phyloP scores from a whole-genome alignment of 2,888 invertebrate species.

The Coleophora flavipennella region DNA sequence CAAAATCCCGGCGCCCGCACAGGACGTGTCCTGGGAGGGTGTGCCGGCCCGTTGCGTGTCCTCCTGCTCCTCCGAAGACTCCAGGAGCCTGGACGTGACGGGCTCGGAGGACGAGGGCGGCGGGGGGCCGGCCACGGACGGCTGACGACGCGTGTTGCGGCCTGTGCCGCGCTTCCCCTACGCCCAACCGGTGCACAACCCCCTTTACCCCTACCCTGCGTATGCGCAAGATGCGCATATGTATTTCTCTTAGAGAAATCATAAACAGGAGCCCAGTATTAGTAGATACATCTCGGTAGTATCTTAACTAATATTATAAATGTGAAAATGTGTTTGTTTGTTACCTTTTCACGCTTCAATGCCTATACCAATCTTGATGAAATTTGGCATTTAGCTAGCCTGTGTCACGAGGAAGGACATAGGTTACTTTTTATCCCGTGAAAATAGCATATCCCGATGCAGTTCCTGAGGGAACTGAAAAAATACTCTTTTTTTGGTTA shows the following conservation, averaged over 20 bases:
- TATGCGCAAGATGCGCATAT: constrained; percentile 47
- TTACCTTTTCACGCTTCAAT: too few relatives aligned
- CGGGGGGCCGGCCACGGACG: constrained; percentile 37
- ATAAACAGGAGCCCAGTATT: neutral
- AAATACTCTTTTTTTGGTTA: too few relatives aligned
- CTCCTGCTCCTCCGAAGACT: constrained; percentile 62
- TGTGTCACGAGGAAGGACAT: too few relatives aligned
- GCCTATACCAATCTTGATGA: too few relatives aligned
- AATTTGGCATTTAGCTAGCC: too few relatives aligned
- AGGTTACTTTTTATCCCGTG: too few relatives aligned
- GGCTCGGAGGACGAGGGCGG: constrained; percentile 67
- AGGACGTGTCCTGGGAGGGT: constrained; percentile 49
- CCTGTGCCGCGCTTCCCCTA: constrained; percentile 67
- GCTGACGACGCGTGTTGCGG: constrained; percentile 66
- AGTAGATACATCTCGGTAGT: too few relatives aligned
- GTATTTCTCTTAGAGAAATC: constrained; percentile 43
- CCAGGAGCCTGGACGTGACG: constrained; percentile 65
- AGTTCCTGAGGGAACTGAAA: too few relatives aligned
- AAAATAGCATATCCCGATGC: too few relatives aligned
- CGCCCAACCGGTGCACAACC: constrained; percentile 32
- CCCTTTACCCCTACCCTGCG: constrained; percentile 39
- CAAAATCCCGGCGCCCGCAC: constrained; percentile 51
- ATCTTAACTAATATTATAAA: too few relatives aligned
- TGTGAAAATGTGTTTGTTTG: too few relatives aligned
- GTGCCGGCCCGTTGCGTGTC: constrained; percentile 45